Evolutionary conservation across 2,113 vertebrate species (phyloP), one percentile per base, ranked within the genome.

Genomic region (Xiphorhynchus elegans): DNA sequence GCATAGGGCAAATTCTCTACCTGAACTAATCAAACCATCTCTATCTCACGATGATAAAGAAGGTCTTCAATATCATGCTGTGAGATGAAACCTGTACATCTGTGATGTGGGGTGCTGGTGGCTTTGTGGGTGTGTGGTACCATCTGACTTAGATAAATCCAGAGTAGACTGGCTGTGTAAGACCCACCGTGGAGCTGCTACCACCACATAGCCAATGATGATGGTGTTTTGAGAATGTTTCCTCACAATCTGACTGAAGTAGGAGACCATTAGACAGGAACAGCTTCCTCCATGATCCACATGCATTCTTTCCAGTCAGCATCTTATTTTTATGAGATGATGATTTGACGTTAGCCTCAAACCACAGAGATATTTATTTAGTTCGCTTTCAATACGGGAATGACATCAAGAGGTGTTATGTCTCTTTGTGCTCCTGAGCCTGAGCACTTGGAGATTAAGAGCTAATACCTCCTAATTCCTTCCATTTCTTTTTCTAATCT

Each of bases 1-100:
- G 52, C 0, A 0, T 1, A 44, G 39, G 17, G 5, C 29, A 60
- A 0, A 0, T 37, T 60, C 17, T 82, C n/a, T 56, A 6, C 24
- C 58, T 17, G 20, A 84, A 4, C 25, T 37, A 35, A 2, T 13
- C 42, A 50, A 62, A 55, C 12, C 6, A 73, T 59, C 20, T 33
- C 17, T 39, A 49, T 35, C 28, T 40, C 9, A 8, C 15, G 9
- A 37, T 40, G 37, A 35, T 39, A 52, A 73, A 44, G 23, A 9
- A 63, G 15, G 26, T 59, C 20, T 53, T 40, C 44, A 77, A 49
- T 44, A 29, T 13, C 10, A 8, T 39, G 63, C 63, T 80, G 47
- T 28, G n/a, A 75, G 68, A 58, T 1, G 3, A 25, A 87, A 42
- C n/a, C 31, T 76, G 75, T 17, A 46, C 13, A 17, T 29, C 20